Evolutionary conservation across 2,113 vertebrate species (phyloP), one percentile per base, ranked within the genome.

Genomic region (Thunnus thynnus): DNA sequence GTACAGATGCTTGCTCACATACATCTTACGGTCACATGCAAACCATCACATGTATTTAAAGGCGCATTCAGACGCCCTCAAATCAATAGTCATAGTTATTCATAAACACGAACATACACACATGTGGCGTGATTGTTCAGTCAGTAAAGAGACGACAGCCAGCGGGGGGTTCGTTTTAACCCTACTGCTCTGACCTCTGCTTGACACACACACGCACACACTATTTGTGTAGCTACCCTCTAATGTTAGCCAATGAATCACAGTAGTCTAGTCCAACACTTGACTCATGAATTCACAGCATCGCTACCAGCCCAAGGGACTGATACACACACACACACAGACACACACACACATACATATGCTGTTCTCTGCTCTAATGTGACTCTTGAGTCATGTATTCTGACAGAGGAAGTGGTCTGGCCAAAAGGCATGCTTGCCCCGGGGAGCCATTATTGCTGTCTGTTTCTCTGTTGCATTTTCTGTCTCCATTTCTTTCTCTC

Each of bases 401-500:
- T 87, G 82, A 92, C 81, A 57, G 72, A 88, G 90, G 88, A 93
- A 89, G 84, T 75, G 22, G 83, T 88, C 89, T 85, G 81, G 85
- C 80, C 85, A 84, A 87, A 85, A 87, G 88, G 86, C 87, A 74
- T 63, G 77, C 50, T 56, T 3, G 8, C 89, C 85, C 79, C 47
- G 25, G 87, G 79, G 87, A 92, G 85, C 85, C 86, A 81, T 91
- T 91, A 82, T 76, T 57, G 44, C 79, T 36, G 80, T 67, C 66
- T 80, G 72, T 47, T 52, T 71, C 60, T 76, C 58, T 36, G 56
- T 68, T 25, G 56, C 41, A 5, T n/a, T 44, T 22, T 52, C 51
- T 70, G n/a, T 60, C 30, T 64, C 18, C 58, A 16, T 46, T 36
- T 60, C 30, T 55, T 18, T 30, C 50, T 55, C 0, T 41, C 13